Conservation (phyloP, 2,888 invertebrate genomes). For the Philonicus albiceps region DNA sequence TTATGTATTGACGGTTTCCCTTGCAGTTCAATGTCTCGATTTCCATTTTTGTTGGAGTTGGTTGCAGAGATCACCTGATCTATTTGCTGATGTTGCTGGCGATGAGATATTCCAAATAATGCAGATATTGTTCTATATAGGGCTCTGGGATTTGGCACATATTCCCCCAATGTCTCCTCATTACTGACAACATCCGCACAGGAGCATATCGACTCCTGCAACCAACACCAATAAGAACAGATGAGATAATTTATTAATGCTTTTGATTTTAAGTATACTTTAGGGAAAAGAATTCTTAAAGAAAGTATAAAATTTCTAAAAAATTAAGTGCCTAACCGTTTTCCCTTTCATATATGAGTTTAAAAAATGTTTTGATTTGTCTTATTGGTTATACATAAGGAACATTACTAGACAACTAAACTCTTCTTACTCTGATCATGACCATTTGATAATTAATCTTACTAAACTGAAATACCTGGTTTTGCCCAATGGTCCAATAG, state of each 20-base stretch:
- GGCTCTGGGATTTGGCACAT: slow-evolving; percentile 58
- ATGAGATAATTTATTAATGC: slow-evolving; percentile 49
- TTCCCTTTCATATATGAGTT: not conserved
- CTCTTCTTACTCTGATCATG: no score
- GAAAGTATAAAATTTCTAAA: not conserved
- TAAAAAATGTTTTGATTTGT: not conserved
- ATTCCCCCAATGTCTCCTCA: slow-evolving; percentile 52
- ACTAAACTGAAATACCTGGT: not conserved
- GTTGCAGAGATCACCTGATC: slow-evolving; percentile 62
- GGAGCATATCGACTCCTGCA: slow-evolving; percentile 74
- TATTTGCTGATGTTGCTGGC: slow-evolving; percentile 63
- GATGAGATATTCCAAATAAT: slow-evolving; percentile 62
- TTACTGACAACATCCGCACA: slow-evolving; percentile 68
- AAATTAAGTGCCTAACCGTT: not conserved
- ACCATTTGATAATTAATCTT: not conserved
- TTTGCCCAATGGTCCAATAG: no score
- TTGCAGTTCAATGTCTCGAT: slow-evolving; percentile 33
- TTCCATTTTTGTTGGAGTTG: slow-evolving; percentile 47
- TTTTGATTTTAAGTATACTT: not conserved
- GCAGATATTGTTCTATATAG: slow-evolving; percentile 60
- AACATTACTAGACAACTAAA: no score
- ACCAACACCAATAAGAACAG: slow-evolving; percentile 67
- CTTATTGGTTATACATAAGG: not conserved
- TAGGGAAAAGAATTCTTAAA: not conserved
- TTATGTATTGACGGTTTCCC: slow-evolving; percentile 29